These are phyloP conservation scores for Lysiphlebus fabarum DNA, from an alignment of 1,140 invertebrate species.

Conservation along the genomic window DNA sequence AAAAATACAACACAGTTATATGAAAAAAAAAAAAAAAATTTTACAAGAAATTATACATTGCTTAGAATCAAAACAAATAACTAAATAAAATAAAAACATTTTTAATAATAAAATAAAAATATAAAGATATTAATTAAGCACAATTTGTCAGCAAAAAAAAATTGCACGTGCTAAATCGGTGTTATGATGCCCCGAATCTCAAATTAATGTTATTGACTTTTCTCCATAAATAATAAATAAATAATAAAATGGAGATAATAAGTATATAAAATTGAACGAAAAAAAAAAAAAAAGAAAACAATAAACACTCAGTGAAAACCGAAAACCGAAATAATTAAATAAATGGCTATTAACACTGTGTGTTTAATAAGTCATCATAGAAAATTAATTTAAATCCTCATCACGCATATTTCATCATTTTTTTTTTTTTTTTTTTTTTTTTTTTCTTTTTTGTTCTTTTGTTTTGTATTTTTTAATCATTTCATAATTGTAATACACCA, in stretches of 20 bases:
- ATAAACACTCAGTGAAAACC: constrained; percentile 20
- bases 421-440: constrained; percentile 12
- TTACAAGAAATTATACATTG: background rate
- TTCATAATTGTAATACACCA: constrained; percentile 13
- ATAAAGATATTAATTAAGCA: constrained; percentile 10
- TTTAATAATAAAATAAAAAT: constrained; percentile 4
- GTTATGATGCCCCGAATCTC: constrained; percentile 19
- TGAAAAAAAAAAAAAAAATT: background rate
- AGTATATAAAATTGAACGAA: constrained; percentile 5
- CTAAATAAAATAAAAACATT: constrained; percentile 13
- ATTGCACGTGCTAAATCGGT: constrained; percentile 10
- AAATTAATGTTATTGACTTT: constrained; percentile 11
- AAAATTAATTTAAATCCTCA: constrained; percentile 17
- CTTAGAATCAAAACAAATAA: constrained; percentile 8
- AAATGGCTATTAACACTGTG: constrained; percentile 16
- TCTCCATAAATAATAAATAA: constrained; percentile 6
- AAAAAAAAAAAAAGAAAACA: constrained; percentile 6
- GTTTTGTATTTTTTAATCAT: background rate
- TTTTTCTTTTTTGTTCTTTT: background rate
- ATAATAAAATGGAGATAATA: background rate
- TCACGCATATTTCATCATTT: constrained; percentile 13
- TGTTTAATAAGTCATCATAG: constrained; percentile 10
- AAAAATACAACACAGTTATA: background rate
- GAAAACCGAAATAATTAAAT: background rate
- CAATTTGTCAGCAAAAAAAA: constrained; percentile 1